Base-by-base conservation (phyloP, 2,888 invertebrate species). In the Epirrhoe tristata region DNA sequence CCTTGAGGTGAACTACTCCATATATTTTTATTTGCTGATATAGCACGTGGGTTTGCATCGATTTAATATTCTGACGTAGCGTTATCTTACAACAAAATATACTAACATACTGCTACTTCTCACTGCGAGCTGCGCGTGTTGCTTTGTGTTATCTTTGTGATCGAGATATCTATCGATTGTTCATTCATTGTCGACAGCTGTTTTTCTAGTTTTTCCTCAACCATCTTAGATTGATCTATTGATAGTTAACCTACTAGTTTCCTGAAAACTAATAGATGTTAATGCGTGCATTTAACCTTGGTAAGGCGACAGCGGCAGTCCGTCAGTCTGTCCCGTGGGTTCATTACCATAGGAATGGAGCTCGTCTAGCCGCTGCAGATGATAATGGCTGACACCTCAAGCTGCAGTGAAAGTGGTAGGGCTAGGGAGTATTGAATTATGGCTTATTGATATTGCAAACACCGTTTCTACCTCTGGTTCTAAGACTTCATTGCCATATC, bases 281-380 rank as follows among this genome's bases (percentile, higher is more conserved):
- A 83, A 84, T 84, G 79, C 68, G 73, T 69, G 74, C 80, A 77
- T 79, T 85, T 83, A 85, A 81, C 83, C 82, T 82, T 83, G 83
- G 76, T 71, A 74, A 72, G 76, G 77, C 77, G 78, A 77, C 67
- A 58, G 76, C 75, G 77, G 78, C 69, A 61, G 69, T 70, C 64
- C 72, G 64, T 67, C 72, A 76, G 78, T 77, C 73, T 70, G 77
- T 77, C 74, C 77, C 56, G 74, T 70, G 76, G 72, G 79, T 79
- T 87, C 81, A 91, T 90, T 90, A 86, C 75, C 90, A 90, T 90
- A 88, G 86, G 87, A 91, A 91, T 87, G 86, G 86, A 82, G 74
- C 78, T 78, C 74, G 85, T 83, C 85, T 86, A 82, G 84, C 79
- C 82, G 74, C 79, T 76, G 71, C 78, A 74, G 71, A 77, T 80